Evolutionary conservation across 2,888 invertebrate genomes (phyloP), one percentile per base, ranked within the genome.

Genomic region (Archips crataeganus): DNA sequence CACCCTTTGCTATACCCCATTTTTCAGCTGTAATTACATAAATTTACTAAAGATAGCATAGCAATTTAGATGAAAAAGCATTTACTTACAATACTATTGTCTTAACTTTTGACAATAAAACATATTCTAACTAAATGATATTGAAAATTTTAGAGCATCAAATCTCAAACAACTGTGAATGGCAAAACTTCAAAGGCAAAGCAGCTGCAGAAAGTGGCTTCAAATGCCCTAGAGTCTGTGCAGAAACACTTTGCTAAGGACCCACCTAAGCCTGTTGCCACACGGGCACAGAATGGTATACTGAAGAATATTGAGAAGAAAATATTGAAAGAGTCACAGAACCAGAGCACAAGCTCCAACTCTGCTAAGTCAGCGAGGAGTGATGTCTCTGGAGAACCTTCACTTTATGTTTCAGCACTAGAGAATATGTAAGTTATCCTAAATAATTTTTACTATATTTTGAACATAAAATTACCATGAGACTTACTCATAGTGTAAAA

Each of bases 321-420:
- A 61, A 81, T 81, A 75, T 87, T 87, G 65, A 87, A 87, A 64
- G 88, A 90, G 74, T 77, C 82, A 6, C 91, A 91, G 77, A 93
- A 90, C 59, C 87, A 89, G 70, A 93, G 90, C 75, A 85, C 87
- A 45, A 86, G 81, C 65, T 93, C 93, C 45, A 77, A 73, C 49
- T 94, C 94, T 42, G 82, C 84, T 0, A 91, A 95, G 49, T 95
- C 95, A 9, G 90, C 90, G 0, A 90, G 94, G 74, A 97, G 97
- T 83, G 96, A 96, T 90, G 96, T 96, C 68, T 97, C 97, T 77
- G 96, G 96, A 82, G 97, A 97, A 80, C 97, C 97, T 59, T 97
- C 97, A 34, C 90, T 98, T 49, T 97, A 98, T 81, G 95, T 96
- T 85, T 97, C 97, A 75, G 97, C 98, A 4, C 90, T 97, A 80